phyloP scores from a whole-genome alignment of 1,140 invertebrate species.

The Meloidogyne floridensis region DNA sequence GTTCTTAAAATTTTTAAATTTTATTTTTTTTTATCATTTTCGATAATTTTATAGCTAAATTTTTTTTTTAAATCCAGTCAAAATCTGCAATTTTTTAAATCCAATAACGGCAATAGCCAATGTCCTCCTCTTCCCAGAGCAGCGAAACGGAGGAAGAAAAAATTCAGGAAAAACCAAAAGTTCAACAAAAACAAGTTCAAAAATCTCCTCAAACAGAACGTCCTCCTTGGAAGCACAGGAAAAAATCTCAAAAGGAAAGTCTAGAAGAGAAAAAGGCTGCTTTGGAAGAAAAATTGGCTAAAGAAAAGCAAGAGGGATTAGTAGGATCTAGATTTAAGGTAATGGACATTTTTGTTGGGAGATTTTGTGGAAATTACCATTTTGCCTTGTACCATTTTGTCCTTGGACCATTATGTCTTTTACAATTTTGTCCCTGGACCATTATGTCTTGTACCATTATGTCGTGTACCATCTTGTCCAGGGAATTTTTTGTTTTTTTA shows the following conservation, averaged over 20 bases:
- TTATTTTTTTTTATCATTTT: too few relatives aligned
- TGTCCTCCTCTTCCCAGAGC: slow-evolving; percentile 28
- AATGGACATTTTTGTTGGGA: not conserved
- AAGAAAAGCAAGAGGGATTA: not conserved
- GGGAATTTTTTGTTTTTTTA: too few relatives aligned
- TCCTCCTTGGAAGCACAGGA: not conserved
- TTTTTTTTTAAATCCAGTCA: not conserved
- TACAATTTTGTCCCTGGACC: too few relatives aligned
- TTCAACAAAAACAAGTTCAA: not conserved
- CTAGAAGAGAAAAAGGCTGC: not conserved
- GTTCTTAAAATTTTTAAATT: too few relatives aligned
- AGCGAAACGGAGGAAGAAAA: slow-evolving; percentile 9
- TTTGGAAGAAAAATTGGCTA: not conserved
- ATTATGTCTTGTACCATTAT: too few relatives aligned
- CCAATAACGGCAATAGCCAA: slow-evolving; percentile 15
- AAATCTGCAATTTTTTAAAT: slow-evolving; percentile 22
- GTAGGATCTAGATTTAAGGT: not conserved
- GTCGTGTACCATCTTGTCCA: too few relatives aligned
- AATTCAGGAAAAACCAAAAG: not conserved
- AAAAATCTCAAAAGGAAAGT: not conserved
- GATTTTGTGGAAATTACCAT: too few relatives aligned
- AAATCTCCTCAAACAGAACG: not conserved
- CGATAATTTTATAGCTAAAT: too few relatives aligned
- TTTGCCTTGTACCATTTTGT: too few relatives aligned
- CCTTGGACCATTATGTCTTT: too few relatives aligned